Evolutionary conservation across 2,797 vertebrate genomes (phyloP).

Genomic region (Phoebastria nigripes): DNA sequence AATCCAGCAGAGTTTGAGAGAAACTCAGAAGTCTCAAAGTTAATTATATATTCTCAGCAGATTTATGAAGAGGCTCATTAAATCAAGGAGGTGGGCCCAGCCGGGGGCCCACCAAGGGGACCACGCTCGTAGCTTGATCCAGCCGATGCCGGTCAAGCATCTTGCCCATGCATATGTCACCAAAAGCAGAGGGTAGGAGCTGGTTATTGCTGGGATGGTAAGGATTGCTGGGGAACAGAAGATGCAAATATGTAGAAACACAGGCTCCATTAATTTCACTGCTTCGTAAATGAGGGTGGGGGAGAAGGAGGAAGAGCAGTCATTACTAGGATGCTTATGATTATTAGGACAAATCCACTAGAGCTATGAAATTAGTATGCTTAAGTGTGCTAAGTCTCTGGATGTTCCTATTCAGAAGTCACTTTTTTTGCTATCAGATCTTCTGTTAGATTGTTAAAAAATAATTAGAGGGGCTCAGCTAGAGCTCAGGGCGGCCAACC

Average conservation of each 20-base stretch:
- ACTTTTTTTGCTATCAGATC: background rate
- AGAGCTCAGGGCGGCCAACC: background rate
- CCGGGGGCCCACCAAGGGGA: background rate
- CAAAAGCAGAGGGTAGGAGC: background rate
- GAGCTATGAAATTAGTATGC: background rate
- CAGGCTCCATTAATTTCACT: background rate
- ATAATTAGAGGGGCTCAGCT: background rate
- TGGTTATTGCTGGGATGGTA: background rate
- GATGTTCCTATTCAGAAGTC: background rate
- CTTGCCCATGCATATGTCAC: background rate
- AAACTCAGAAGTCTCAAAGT: background rate
- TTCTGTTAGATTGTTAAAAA: background rate
- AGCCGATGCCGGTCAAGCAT: background rate
- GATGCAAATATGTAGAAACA: background rate
- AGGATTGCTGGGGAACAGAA: background rate
- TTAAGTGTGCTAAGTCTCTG: background rate
- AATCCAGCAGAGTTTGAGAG: background rate
- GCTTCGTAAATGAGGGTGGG: background rate
- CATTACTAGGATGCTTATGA: background rate
- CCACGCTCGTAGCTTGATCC: fast-evolving
- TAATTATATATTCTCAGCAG: background rate
- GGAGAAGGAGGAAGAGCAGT: background rate
- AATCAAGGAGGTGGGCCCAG: background rate
- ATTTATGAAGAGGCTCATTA: background rate
- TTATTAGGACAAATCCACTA: background rate